Conservation (phyloP, 2,797 vertebrate species). For the Darevskia mixta region DNA sequence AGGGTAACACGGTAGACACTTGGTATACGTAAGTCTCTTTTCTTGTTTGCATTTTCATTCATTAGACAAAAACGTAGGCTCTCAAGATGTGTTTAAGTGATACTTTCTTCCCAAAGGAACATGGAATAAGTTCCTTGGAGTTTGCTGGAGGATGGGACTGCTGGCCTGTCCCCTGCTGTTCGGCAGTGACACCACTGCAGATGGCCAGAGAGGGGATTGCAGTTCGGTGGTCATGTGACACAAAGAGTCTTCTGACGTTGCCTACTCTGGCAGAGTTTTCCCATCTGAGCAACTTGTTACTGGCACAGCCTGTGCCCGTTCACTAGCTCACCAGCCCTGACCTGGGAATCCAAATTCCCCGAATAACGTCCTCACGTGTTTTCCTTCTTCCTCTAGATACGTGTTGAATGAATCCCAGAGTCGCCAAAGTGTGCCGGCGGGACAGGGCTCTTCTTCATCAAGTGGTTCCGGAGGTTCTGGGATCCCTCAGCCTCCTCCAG, state of each 20-base stretch:
- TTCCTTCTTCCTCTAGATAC: constrained; percentile 81
- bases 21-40: background rate
- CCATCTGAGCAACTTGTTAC: background rate
- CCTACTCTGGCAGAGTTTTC: background rate
- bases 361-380: background rate
- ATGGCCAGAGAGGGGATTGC: background rate
- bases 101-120: too few species aligned
- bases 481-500: constrained; percentile 94
- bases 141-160: background rate
- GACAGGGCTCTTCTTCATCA: constrained; percentile 83
- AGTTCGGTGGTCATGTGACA: background rate
- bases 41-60: background rate
- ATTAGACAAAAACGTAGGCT: background rate
- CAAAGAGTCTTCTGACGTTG: background rate
- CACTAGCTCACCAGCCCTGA: background rate
- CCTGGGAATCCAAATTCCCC: background rate
- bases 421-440: constrained; percentile 86
- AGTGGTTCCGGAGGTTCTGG: constrained; percentile 80
- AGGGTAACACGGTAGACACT: background rate
- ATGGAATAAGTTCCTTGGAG: background rate
- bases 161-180: background rate
- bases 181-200: background rate
- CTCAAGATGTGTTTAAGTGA: background rate
- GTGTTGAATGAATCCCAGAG: constrained; percentile 94
- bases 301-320: background rate